A percentile compares a stretch with the other conserved stretches of the same genome.
Conservation (phyloP, 2,113 vertebrate species). For the Psammodynastes pulverulentus region DNA sequence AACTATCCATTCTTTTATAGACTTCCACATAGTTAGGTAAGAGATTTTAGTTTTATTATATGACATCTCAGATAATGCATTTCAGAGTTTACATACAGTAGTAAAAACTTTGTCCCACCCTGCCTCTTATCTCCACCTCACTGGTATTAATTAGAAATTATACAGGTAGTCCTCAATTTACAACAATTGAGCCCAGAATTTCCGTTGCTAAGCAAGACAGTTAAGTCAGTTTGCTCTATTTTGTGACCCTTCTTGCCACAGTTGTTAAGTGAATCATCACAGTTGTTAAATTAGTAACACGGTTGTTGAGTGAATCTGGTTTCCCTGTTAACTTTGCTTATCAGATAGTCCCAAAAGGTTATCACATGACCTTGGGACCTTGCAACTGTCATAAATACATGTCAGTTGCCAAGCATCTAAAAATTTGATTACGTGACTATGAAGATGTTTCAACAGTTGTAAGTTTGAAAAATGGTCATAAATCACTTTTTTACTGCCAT, state of each 20-base stretch:
- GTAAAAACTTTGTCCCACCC: neutral
- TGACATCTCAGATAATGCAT: neutral
- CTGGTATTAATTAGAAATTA: neutral
- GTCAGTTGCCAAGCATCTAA: neutral
- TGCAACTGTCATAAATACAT: neutral
- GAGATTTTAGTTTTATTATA: neutral
- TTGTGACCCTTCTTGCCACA: neutral
- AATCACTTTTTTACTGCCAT: neutral
- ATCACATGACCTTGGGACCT: neutral
- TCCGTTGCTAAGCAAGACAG: neutral
- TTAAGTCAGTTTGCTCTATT: neutral
- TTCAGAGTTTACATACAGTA: neutral
- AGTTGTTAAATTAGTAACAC: neutral
- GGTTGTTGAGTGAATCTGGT: neutral
- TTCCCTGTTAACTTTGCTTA: neutral
- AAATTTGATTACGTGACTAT: neutral
- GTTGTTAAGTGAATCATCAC: neutral
- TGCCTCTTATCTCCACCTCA: neutral
- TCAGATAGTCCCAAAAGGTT: neutral
- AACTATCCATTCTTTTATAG: neutral
- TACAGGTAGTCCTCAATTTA: too few relatives aligned
- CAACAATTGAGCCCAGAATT: neutral
- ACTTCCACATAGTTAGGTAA: neutral
- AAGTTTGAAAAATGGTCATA: neutral
- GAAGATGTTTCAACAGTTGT: neutral